Percentiles rank a stretch among this genome's conserved stretches.
These are phyloP conservation scores for Anguilla obscura DNA, from an alignment of 2,797 vertebrate genomes.

Conservation along the genomic window DNA sequence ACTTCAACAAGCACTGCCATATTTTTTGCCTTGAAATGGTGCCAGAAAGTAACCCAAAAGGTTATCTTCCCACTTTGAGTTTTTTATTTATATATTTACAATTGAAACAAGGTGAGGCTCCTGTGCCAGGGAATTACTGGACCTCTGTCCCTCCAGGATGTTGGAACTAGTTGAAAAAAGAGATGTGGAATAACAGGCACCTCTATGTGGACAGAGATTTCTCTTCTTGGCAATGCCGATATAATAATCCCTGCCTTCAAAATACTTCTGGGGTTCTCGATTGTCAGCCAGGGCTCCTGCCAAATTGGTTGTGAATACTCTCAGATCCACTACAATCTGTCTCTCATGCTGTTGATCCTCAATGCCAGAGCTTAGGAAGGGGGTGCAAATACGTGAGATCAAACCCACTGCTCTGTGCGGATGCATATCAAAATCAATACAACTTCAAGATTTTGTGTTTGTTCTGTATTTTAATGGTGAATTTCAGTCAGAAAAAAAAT, in stretches of 20 bases:
- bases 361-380: not conserved
- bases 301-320: conserved; percentile 41
- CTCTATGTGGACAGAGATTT: conserved; percentile 53
- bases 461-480: not conserved
- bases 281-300: conserved; percentile 47
- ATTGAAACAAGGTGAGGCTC: not conserved
- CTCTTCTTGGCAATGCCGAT: conserved; percentile 57
- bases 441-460: not conserved
- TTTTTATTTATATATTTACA: not conserved
- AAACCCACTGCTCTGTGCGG: not conserved
- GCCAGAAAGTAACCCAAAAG: not conserved
- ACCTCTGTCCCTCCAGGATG: conserved; percentile 36
- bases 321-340: conserved; percentile 38
- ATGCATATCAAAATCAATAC: not conserved
- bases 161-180: conserved; percentile 62
- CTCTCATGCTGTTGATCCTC: conserved; percentile 32
- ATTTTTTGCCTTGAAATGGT: not conserved
- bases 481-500: too few relatives aligned
- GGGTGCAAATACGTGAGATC: not conserved
- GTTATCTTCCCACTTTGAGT: not conserved
- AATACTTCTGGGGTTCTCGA: conserved; percentile 52
- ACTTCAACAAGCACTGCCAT: not conserved
- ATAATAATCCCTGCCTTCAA: conserved; percentile 60
- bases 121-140: not conserved
- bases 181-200: conserved; percentile 60